Base-by-base conservation (phyloP, 2,797 vertebrate species). In the Corythornis leucogaster region DNA sequence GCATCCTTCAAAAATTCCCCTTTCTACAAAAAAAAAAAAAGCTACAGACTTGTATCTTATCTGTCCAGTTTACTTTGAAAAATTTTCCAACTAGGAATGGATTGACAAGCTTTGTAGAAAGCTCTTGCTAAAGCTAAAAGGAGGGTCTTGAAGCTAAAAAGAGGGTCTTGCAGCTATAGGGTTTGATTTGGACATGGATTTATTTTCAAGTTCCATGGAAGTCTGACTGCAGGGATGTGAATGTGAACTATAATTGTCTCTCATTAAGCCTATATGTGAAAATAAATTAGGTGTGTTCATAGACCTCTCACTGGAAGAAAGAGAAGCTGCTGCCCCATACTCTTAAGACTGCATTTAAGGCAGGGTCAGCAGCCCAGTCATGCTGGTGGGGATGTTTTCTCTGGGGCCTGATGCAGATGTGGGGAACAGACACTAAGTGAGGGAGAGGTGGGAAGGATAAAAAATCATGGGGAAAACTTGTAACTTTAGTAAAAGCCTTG, bases 61-160 rank as follows among this genome's bases (percentile, higher is more conserved):
- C 45, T 82, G 57, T 58, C 30, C 61, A 55, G 57, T 64, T 80
- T 86, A 22, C 78, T 90, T 93, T 85, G 90, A 90, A 74, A 86
- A 31, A 40, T 26, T 22, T 85, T 88, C 75, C 78, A 82, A 18
- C 35, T 35, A 71, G 71, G 70, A 91, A 78, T 55, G 58, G 22
- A 57, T 58, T 0, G 0, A 62, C 45, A 40, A 25, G 35, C 51
- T 80, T 90, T 91, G 48, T 48, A 80, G 63, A 59, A 74, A 58
- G 45, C 17, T 83, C 81, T 58, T 68, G 46, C 43, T 85, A 71
- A 46, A 87, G 35, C 50, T 75, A 35, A 26, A 87, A 91, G 69
- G 38, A 31, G 15, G 15, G 11, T 61, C 45, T 18, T 22, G 45
- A 46, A 12, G 45, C 20, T 26, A 76, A 38, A 38, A 38, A 6